Evolutionary conservation across 2,113 vertebrate species (phyloP).

Genomic region (Symphodus melops): DNA sequence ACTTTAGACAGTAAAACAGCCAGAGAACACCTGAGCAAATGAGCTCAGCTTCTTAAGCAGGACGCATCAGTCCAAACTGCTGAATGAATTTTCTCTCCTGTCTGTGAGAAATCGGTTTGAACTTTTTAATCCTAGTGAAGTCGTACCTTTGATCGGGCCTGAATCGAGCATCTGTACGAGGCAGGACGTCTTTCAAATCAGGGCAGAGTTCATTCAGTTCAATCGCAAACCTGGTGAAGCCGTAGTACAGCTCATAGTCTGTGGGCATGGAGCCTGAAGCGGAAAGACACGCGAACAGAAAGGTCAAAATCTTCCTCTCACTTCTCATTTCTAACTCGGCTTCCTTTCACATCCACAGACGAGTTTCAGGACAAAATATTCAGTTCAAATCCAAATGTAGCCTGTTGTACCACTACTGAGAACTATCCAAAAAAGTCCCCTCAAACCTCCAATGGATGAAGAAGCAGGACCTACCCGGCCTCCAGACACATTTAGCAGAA

Average conservation of each 20-base stretch:
- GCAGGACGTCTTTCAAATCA: conserved; percentile 93
- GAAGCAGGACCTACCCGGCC: conserved; percentile 87
- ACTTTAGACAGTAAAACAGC: conserved; percentile 57
- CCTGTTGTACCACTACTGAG: no score
- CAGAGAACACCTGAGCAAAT: background rate
- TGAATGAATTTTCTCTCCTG: no score
- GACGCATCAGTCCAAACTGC: no score
- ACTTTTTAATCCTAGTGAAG: background rate
- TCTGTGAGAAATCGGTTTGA: background rate
- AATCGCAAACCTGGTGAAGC: conserved; percentile 97
- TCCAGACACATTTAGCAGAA: conserved; percentile 98
- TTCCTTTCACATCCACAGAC: no score
- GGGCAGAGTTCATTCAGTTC: conserved; percentile 98
- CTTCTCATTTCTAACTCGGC: no score
- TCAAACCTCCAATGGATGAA: background rate
- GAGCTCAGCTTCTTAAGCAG: no score
- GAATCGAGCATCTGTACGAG: conserved; percentile 94
- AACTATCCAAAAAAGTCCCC: background rate
- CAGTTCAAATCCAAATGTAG: no score
- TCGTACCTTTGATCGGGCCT: conserved; percentile 96
- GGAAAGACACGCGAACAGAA: conserved; percentile 7
- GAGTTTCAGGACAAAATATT: no score
- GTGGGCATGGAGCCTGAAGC: conserved; percentile 95
- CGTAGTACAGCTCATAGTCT: conserved; percentile 97
- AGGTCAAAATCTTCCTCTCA: no score